phyloP scores from a whole-genome alignment of 1,140 invertebrate species.

The Hypothenemus hampei region DNA sequence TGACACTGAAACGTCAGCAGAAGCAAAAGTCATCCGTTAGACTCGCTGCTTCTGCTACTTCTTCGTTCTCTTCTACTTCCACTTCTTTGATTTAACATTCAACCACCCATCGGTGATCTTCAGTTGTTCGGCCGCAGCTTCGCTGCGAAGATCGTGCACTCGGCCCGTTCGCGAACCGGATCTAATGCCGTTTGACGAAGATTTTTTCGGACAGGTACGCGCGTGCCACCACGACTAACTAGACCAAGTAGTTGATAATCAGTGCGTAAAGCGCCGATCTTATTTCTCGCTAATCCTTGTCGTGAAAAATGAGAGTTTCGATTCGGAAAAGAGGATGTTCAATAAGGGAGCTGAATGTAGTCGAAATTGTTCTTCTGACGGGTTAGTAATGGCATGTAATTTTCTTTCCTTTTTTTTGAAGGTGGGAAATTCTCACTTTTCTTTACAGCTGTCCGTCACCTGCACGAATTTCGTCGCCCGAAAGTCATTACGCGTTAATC shows the following conservation, averaged over 20 bases:
- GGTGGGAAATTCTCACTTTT: neutral
- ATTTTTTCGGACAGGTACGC: conserved; percentile 13
- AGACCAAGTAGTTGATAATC: conserved; percentile 11
- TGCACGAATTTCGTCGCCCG: conserved; percentile 38
- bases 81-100: conserved; percentile 27
- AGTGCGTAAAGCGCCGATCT: conserved; percentile 14
- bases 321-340: conserved; percentile 9
- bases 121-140: conserved; percentile 20
- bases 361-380: conserved; percentile 17
- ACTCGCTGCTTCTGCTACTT: no score
- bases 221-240: conserved; percentile 20
- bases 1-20: conserved; percentile 12
- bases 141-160: conserved; percentile 10
- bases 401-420: no score
- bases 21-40: conserved; percentile 16
- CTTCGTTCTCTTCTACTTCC: conserved; percentile 16
- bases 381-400: conserved; percentile 18
- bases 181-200: conserved; percentile 7
- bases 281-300: no score
- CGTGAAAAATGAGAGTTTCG: conserved; percentile 10
- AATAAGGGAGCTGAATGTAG: conserved; percentile 8
- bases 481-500: conserved; percentile 36
- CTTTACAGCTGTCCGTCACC: conserved; percentile 38
- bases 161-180: conserved; percentile 9
- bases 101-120: conserved; percentile 19